Percentiles rank a stretch among this genome's conserved stretches.
Evolutionary conservation across 1,140 invertebrate genomes (phyloP).

Genomic region (Hyles euphorbiae): DNA sequence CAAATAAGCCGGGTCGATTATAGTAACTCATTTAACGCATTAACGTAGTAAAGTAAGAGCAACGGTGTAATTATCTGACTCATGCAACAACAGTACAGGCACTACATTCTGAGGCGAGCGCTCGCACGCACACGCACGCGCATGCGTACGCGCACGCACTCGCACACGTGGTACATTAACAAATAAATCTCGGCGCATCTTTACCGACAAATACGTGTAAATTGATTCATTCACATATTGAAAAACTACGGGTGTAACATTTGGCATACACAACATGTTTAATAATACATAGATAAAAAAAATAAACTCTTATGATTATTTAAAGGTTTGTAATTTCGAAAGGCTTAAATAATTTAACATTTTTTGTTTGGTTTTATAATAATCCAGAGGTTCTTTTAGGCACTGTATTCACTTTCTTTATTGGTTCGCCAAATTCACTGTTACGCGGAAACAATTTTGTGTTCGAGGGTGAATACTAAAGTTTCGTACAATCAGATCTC

Average conservation of each 20-base stretch:
- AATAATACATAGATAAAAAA: constrained; percentile 46
- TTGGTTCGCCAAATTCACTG: constrained; percentile 40
- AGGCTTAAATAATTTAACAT: constrained; percentile 44
- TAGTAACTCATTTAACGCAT: no score
- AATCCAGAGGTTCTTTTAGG: constrained; percentile 66
- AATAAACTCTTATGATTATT: constrained; percentile 56
- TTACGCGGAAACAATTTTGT: constrained; percentile 14
- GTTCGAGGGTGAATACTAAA: constrained; percentile 9
- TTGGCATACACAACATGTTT: constrained; percentile 59
- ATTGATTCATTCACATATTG: constrained; percentile 41
- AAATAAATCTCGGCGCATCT: no score
- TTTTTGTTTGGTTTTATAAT: constrained; percentile 33
- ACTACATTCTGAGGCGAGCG: no score
- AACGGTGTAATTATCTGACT: no score
- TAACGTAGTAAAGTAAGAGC: no score
- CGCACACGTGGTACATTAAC: no score
- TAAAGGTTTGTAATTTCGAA: constrained; percentile 56
- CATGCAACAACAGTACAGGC: no score
- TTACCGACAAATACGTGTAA: constrained; percentile 16
- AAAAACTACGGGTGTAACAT: constrained; percentile 50
- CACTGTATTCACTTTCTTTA: constrained; percentile 36
- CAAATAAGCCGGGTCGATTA: no score
- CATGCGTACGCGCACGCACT: no score
- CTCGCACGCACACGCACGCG: no score
- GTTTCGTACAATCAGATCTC: constrained; percentile 23